phyloP scores from a whole-genome alignment of 2,888 invertebrate genomes.

The Mimumesa dahlbomi region DNA sequence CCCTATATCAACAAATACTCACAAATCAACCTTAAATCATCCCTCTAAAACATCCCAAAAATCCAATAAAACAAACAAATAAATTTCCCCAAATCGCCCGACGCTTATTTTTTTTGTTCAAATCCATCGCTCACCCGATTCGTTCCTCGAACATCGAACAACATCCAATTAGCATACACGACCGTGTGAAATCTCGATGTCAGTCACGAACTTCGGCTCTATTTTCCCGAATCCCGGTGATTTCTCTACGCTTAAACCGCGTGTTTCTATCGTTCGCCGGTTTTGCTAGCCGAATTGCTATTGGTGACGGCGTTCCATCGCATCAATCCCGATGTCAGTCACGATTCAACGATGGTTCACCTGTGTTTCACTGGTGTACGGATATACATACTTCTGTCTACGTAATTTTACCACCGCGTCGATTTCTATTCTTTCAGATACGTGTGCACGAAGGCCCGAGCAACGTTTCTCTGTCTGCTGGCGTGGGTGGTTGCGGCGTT shows the following conservation, averaged over 20 bases:
- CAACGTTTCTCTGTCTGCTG: slow-evolving; percentile 89
- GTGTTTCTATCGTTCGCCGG: not conserved
- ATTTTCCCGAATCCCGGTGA: not conserved
- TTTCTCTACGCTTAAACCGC: not conserved
- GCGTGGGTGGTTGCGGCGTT: slow-evolving; percentile 93
- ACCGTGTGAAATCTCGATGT: not conserved
- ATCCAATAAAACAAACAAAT: too few relatives aligned
- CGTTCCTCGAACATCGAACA: too few relatives aligned
- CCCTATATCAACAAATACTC: too few relatives aligned
- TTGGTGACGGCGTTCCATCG: slow-evolving; percentile 13
- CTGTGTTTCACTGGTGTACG: too few relatives aligned
- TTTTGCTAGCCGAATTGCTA: slow-evolving; percentile 5
- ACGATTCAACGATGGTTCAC: slow-evolving; percentile 15
- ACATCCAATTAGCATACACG: too few relatives aligned
- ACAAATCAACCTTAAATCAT: too few relatives aligned
- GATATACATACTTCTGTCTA: too few relatives aligned
- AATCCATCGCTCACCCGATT: not conserved
- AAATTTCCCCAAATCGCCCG: too few relatives aligned
- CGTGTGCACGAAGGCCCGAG: slow-evolving; percentile 93
- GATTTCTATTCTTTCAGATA: slow-evolving; percentile 80
- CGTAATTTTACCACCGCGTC: not conserved
- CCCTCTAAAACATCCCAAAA: too few relatives aligned
- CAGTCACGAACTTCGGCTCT: not conserved
- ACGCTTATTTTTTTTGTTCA: not conserved
- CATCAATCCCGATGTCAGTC: slow-evolving; percentile 21